Evolutionary conservation across 2,888 invertebrate genomes (phyloP).

Genomic region (Beris chalybata): DNA sequence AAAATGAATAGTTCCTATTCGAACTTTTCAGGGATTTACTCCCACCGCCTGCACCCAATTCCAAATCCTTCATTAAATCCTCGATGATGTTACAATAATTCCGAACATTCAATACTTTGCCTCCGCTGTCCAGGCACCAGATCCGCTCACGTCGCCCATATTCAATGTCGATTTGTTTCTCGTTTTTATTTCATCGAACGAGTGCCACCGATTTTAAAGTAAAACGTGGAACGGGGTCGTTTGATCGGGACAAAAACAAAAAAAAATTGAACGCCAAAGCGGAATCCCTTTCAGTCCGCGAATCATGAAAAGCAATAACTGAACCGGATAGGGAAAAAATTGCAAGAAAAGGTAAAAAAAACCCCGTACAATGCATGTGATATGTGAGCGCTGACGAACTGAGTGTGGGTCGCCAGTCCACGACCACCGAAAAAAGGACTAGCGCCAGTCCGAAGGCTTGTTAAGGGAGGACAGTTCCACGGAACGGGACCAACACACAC

Average conservation of each 20-base stretch:
- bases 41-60: too few relatives aligned
- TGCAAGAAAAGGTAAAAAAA: neutral
- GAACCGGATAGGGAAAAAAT: slow-evolving; percentile 27
- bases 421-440: neutral
- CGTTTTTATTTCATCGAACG: slow-evolving; percentile 22
- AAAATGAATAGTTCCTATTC: too few relatives aligned
- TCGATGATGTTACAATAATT: too few relatives aligned
- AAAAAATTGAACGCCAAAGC: slow-evolving; percentile 29
- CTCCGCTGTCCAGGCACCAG: slow-evolving; percentile 6
- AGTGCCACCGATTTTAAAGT: slow-evolving; percentile 14
- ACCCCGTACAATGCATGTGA: too few relatives aligned
- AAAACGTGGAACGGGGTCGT: slow-evolving; percentile 8
- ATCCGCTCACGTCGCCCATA: neutral
- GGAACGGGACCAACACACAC: neutral
- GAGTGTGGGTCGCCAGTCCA: slow-evolving; percentile 6
- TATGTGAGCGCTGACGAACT: neutral
- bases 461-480: neutral
- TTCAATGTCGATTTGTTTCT: slow-evolving; percentile 27
- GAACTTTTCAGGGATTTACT: too few relatives aligned
- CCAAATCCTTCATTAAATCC: too few relatives aligned
- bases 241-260: slow-evolving; percentile 20
- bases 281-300: slow-evolving; percentile 31
- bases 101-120: too few relatives aligned
- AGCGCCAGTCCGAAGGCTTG: slow-evolving; percentile 7
- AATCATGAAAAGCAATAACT: slow-evolving; percentile 35